Evolutionary conservation across 92 coral and sea anemone species (phyloP), one percentile per base, ranked within the genome.

Genomic region (Isaurus tuberculatus): DNA sequence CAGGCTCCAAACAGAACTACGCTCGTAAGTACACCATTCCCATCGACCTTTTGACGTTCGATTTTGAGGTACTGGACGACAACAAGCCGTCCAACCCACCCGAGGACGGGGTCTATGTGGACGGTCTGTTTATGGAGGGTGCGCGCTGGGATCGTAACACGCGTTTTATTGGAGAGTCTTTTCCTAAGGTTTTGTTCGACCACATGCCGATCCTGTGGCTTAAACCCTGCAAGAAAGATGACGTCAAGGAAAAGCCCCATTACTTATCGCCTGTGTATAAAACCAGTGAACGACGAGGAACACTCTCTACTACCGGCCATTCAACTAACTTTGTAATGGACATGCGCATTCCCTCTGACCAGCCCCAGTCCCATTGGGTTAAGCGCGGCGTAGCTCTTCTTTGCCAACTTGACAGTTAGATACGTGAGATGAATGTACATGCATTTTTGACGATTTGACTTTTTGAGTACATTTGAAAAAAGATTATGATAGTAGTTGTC

Each of bases 271-370:
- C 99, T 20, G 91, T 97, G 77, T 97, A 97, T 86, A 97, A 97
- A 79, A 97, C 99, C 37, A 97, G 99, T 70, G 99, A 97, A 70
- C 87, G 99, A 30, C 92, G 99, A 67, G 99, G 99, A 8, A 97
- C 99, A 0, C 92, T 97, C 34, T 97, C 99, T 26, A 97, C 99
- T 27, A 97, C 99, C 9, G 99, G 99, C 17, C 99, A 97, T 89
- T 97, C 99, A 4, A 97, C 99, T 22, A 97, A 97, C 97, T 97
- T 97, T 48, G 99, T 97, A 37, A 97, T 97, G 98, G 99, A 97
- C 88, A 88, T 97, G 89, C 99, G 99, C 86, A 92, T 97, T 74
- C 99, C 98, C 4, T 94, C 99, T 32, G 97, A 97, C 86, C 97
- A 92, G 94, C 99, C 99, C 83, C 98, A 85, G 85, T 91, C 98